Base-by-base conservation (phyloP, 2,113 vertebrate species). In the Fukomys damarensis region DNA sequence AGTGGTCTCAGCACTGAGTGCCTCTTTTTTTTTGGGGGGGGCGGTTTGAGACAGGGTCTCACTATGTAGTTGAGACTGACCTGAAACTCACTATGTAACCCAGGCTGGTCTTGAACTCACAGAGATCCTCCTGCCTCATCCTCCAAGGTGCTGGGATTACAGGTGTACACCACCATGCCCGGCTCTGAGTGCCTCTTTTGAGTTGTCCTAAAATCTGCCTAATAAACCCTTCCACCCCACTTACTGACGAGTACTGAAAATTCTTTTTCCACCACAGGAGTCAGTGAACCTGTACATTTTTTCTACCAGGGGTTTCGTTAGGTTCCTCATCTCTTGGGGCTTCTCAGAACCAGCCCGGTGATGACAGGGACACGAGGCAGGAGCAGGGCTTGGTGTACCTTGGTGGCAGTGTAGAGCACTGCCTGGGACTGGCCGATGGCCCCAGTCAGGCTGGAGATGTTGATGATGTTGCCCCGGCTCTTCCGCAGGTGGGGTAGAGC, bases 381-480 rank as follows among this genome's bases (percentile, higher is more conserved):
- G 61, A 14, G 38, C 5, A 13, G 24, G 41, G 56, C 7, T 20
- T 4, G 32, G 13, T 30, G 4, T 90, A 99, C 99, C 98, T 99
- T 99, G 28, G 99, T 99, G 89, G 99, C 99, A 3, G 99, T 99
- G 10, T 99, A 99, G 0, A 99, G 98, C 0, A 98, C 98, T 0
- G 99, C 98, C 13, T 98, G 95, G 63, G 96, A 98, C 97, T 99
- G 99, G 2, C 99, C 99, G 1, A 99, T 98, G 3, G 97, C 91
- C 4, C 95, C 98, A 0, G 99, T 98, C 35, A 99, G 97, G 77
- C 99, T 99, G 97, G 99, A 98, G 5, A 99, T 70, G 52, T 99
- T 99, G 61, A 99, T 98, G 95, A 99, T 97, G 92, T 99, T 99
- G 24, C 99, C 99, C 52, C 56, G 98, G 4, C 94, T 98, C 96